Conservation (phyloP, 2,113 vertebrate species). For the Fregetta grallaria region DNA sequence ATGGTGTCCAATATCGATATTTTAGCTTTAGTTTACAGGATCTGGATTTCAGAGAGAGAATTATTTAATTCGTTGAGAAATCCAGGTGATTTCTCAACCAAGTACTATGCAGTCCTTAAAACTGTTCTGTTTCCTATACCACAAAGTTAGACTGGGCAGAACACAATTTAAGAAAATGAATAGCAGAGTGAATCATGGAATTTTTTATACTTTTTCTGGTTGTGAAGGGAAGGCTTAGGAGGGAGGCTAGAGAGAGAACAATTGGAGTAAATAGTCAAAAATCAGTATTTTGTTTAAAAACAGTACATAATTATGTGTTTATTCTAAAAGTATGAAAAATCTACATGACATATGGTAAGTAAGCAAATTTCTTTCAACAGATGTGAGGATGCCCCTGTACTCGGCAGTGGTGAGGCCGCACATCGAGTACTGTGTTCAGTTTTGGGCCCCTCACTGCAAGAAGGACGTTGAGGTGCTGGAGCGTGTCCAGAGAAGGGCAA, state of each 20-base stretch:
- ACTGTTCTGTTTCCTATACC: background rate
- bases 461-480: too few relatives aligned
- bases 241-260: background rate
- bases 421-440: too few relatives aligned
- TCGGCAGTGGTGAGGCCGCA: too few relatives aligned
- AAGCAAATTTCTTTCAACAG: conserved; percentile 49
- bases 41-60: background rate
- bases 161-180: background rate
- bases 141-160: background rate
- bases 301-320: conserved; percentile 36
- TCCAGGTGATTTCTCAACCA: background rate
- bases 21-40: background rate
- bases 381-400: background rate
- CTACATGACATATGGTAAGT: conserved; percentile 23
- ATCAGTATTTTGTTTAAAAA: conserved; percentile 33
- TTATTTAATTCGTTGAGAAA: background rate
- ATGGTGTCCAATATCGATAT: background rate
- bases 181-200: background rate
- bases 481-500: too few relatives aligned
- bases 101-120: background rate
- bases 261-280: conserved; percentile 15
- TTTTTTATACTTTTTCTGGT: background rate
- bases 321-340: conserved; percentile 51
- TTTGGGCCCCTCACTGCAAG: too few relatives aligned
- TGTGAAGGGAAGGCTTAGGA: background rate